A percentile compares a stretch with the other conserved stretches of the same genome.
These are phyloP conservation scores for Trachelus stipa DNA, from an alignment of 2,888 invertebrate species.

Conservation along the genomic window DNA sequence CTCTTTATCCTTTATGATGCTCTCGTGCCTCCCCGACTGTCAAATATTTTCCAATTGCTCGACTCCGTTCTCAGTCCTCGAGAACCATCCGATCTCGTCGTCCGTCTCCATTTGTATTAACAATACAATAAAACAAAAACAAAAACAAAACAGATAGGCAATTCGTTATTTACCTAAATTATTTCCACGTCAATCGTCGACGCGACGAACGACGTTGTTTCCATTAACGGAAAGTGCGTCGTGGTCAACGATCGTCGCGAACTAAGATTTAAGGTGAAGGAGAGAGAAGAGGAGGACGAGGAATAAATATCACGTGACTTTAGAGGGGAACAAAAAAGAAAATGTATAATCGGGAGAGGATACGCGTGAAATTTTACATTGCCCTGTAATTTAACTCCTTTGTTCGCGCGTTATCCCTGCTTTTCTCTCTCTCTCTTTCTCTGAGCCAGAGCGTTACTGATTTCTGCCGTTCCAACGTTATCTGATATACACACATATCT, in stretches of 20 bases:
- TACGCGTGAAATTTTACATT: constrained; percentile 43
- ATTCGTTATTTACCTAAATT: neutral
- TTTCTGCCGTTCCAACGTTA: constrained; percentile 55
- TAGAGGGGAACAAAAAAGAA: constrained; percentile 47
- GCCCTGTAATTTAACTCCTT: constrained; percentile 12
- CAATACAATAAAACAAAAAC: neutral
- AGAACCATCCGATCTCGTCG: neutral
- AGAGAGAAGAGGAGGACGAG: neutral
- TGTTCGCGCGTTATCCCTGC: too few relatives aligned
- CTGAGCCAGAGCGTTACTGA: constrained; percentile 49
- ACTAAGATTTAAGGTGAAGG: neutral
- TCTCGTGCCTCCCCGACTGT: constrained; percentile 14
- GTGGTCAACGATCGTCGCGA: neutral
- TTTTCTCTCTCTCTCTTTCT: constrained; percentile 16
- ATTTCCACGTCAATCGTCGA: neutral
- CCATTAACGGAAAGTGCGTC: neutral
- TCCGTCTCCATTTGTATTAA: neutral
- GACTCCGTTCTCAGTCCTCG: neutral
- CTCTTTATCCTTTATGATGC: constrained; percentile 19
- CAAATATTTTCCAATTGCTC: neutral
- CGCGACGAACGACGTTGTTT: neutral
- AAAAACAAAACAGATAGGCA: neutral
- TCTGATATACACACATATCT: neutral
- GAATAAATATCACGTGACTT: constrained; percentile 23
- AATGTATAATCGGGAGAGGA: constrained; percentile 47